Evolutionary conservation across 64 coral and sea anemone species (phyloP).

Genomic region (Montipora cactus): DNA sequence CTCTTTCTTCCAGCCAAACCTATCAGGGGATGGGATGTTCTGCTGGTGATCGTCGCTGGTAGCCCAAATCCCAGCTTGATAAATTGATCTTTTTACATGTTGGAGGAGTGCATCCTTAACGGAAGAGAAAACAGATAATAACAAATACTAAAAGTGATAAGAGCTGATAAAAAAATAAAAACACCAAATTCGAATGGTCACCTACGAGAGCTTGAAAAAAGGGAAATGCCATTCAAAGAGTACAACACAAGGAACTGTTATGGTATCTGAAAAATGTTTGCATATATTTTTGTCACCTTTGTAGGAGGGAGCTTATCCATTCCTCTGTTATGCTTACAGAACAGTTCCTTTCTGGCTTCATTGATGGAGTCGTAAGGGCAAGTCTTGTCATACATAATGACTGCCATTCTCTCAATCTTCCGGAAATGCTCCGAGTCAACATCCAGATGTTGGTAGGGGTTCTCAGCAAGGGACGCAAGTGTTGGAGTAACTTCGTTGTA

Average conservation of each 20-base stretch:
- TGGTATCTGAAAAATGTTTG: slow-evolving; percentile 23
- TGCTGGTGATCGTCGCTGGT: slow-evolving; percentile 29
- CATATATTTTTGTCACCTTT: slow-evolving; percentile 63
- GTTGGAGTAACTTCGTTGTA: slow-evolving; percentile 33
- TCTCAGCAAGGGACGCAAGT: slow-evolving; percentile 29
- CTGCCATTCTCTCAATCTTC: slow-evolving; percentile 35
- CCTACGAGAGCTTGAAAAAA: not conserved
- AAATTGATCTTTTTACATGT: slow-evolving; percentile 49
- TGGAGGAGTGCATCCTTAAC: slow-evolving; percentile 62
- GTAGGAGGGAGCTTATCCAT: slow-evolving; percentile 80
- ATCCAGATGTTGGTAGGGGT: slow-evolving; percentile 36
- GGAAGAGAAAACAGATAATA: slow-evolving; percentile 4
- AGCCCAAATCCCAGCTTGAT: slow-evolving; percentile 70
- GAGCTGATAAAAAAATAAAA: slow-evolving; percentile 15
- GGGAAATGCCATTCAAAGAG: not conserved
- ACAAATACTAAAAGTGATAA: not conserved
- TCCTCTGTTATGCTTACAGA: slow-evolving; percentile 59
- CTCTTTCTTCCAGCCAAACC: slow-evolving; percentile 57
- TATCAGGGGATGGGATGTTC: slow-evolving; percentile 39
- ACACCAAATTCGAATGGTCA: not conserved
- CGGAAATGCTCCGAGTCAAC: not conserved
- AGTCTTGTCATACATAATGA: slow-evolving; percentile 62
- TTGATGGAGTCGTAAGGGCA: slow-evolving; percentile 54
- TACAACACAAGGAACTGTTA: not conserved
- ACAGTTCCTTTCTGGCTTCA: slow-evolving; percentile 35